phyloP scores from a whole-genome alignment of 2,113 vertebrate species.

The Microtus montanus region DNA sequence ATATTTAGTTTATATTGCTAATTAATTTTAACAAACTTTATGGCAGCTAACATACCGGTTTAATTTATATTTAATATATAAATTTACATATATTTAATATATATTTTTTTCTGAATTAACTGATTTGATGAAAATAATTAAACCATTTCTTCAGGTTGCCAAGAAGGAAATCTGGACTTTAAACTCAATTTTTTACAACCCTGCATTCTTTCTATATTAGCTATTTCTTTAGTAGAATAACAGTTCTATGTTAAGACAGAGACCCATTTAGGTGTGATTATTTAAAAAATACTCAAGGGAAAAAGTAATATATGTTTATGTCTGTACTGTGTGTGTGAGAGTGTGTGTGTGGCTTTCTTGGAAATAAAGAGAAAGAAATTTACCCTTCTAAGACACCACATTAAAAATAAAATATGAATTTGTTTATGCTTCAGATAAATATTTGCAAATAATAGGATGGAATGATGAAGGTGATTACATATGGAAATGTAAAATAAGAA shows the following conservation, averaged over 20 bases:
- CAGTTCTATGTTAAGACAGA: background rate
- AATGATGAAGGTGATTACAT: background rate
- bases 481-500: background rate
- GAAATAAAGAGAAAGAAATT: background rate
- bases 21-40: no score
- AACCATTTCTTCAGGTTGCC: background rate
- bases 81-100: background rate
- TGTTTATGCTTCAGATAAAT: background rate
- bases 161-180: background rate
- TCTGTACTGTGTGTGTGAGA: background rate
- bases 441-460: background rate
- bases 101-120: background rate
- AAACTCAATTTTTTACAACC: background rate
- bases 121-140: background rate
- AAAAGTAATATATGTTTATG: background rate
- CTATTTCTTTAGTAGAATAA: background rate
- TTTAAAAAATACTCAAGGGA: background rate
- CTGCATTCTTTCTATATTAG: background rate
- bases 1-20: no score
- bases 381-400: background rate
- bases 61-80: no score
- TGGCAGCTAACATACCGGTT: no score
- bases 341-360: background rate
- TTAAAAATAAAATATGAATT: background rate
- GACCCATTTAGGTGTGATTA: background rate